A percentile compares a stretch with the other conserved stretches of the same genome.
These are phyloP conservation scores for Gephyroberyx darwinii DNA, from an alignment of 2,797 vertebrate species.

Conservation along the genomic window DNA sequence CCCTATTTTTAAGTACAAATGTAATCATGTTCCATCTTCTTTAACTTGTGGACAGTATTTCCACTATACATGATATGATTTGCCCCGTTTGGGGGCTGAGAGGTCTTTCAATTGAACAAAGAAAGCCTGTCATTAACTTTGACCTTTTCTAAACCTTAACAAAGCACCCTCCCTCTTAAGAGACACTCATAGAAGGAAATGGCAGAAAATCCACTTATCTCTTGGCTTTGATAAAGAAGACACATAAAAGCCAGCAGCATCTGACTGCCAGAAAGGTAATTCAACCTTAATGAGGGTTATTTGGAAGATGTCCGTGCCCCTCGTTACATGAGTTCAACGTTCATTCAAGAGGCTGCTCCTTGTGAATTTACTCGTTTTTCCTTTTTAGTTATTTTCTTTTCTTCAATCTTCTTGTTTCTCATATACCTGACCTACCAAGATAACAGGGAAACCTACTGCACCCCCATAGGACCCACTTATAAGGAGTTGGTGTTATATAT, in stretches of 20 bases:
- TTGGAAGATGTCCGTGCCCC: slow-evolving; percentile 35
- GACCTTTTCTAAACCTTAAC: slow-evolving; percentile 40
- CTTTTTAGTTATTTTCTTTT: slow-evolving; percentile 4
- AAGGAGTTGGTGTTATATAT: too few relatives aligned
- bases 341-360: slow-evolving; percentile 12
- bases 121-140: slow-evolving; percentile 30
- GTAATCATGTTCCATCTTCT: too few relatives aligned
- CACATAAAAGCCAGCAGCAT: slow-evolving; percentile 27
- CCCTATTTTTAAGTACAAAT: not conserved
- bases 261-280: slow-evolving; percentile 30
- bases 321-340: slow-evolving; percentile 19
- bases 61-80: too few relatives aligned
- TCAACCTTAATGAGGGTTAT: slow-evolving; percentile 43
- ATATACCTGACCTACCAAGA: too few relatives aligned
- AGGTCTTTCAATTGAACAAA: slow-evolving; percentile 24
- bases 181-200: slow-evolving; percentile 24
- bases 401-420: too few relatives aligned
- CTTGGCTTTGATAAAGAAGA: slow-evolving; percentile 35
- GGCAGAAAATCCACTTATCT: slow-evolving; percentile 44
- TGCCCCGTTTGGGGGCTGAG: not conserved
- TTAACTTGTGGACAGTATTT: too few relatives aligned
- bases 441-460: too few relatives aligned
- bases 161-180: slow-evolving; percentile 19
- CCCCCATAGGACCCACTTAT: too few relatives aligned
- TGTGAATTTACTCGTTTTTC: slow-evolving; percentile 4